Base-by-base conservation (phyloP, 2,888 invertebrate species). In the Choreutis nemorana region DNA sequence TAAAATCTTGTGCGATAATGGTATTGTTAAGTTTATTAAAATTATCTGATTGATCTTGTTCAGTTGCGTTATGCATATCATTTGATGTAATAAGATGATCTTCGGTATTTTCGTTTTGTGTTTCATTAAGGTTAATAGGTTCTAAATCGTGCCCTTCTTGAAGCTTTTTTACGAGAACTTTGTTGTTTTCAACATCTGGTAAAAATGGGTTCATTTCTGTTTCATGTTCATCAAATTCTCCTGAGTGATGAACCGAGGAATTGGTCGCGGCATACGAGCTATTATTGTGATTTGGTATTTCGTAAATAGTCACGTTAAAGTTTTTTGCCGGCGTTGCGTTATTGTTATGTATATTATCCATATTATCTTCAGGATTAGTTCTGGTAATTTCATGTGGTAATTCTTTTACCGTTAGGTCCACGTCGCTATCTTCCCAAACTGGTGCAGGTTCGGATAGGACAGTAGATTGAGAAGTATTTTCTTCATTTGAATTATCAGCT, bases 181-280 rank as follows among this genome's bases (percentile, higher is more conserved):
- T 83, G 45, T 85, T 81, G 38, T 80, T 85, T 53, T 85, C 85
- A 10, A 82, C 70, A 48, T 86, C 87, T 4, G 87, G 85, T 42
- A 87, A 59, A 48, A 86, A 87, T 3, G 87, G 87, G 35, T 84
- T 85, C 85, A 85, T 85, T 43, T 83, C 82, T 24, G 83, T 80
- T 46, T 65, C 67, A 35, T 73, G 73, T 31, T 75, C 73, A 27
- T 63, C 71, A 26, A 67, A 65, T 39, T 72, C 70, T 2, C 60
- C 39, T 3, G 63, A 56, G 29, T 64, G 65, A 3, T 55, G 31
- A 40, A 49, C 56, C 14, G 46, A 36, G 25, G 59, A 38, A 41
- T 64, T 68, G 25, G 49, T 35, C 22, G 46, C 35, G 26, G 44
- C 28, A 20, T 50, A 41, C 3, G 65, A 53, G 34, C 50, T 50